These are phyloP conservation scores for Piaya cayana DNA, from an alignment of 2,113 vertebrate genomes.

Conservation along the genomic window DNA sequence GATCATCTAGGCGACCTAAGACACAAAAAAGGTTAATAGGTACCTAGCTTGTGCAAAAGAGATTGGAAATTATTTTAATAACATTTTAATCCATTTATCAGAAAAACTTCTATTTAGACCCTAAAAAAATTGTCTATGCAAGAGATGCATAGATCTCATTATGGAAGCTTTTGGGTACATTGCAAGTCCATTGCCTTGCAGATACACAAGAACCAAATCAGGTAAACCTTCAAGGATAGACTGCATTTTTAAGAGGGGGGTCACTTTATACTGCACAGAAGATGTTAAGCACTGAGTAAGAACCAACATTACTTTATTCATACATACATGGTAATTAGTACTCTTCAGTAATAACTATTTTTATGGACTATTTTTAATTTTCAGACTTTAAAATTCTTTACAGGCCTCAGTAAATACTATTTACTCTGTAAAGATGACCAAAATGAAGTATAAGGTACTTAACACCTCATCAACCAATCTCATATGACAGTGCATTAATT, in stretches of 20 bases:
- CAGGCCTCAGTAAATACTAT: not conserved
- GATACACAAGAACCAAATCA: not conserved
- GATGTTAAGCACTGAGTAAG: not conserved
- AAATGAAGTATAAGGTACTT: not conserved
- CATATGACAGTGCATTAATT: not conserved
- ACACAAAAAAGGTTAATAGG: not conserved
- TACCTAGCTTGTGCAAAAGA: not conserved
- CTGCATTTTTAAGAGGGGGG: not conserved
- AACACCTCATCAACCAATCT: not conserved
- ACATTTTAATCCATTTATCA: not conserved
- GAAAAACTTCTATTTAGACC: not conserved
- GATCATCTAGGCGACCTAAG: slow-evolving; percentile 82
- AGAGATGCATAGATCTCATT: not conserved
- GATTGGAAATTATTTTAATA: not conserved
- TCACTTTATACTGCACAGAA: not conserved
- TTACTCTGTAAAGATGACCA: not conserved
- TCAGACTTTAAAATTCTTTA: not conserved
- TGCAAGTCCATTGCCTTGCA: not conserved
- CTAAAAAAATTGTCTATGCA: not conserved
- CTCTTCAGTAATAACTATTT: not conserved
- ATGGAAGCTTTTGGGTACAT: not conserved
- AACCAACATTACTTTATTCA: not conserved
- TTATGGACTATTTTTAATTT: not conserved
- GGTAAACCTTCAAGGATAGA: not conserved
- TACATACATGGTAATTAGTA: not conserved